A percentile compares a stretch with the other conserved stretches of the same genome.
Conservation (phyloP, 2,113 vertebrate species). For the Ictalurus punctatus region DNA sequence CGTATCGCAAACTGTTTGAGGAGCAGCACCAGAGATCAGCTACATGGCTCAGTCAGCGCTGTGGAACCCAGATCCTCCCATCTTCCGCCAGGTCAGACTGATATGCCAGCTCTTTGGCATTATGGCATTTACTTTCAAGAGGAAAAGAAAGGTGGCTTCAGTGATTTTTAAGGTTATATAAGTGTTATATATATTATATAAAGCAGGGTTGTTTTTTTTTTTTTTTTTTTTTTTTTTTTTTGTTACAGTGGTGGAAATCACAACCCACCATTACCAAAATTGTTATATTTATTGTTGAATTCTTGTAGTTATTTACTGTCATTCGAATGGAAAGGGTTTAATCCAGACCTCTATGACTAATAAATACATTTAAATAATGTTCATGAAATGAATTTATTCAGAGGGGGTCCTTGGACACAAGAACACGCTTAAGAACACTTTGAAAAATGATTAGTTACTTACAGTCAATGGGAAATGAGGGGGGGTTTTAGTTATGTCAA, state of each 20-base stretch:
- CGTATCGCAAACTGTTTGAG: slow-evolving; percentile 73
- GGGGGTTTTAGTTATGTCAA: background rate
- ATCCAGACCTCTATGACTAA: background rate
- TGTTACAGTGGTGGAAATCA: background rate
- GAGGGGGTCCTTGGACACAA: background rate
- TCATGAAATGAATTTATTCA: background rate
- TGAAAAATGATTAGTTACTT: background rate
- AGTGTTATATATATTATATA: background rate
- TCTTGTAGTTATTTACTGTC: background rate
- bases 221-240: background rate
- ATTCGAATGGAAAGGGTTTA: background rate
- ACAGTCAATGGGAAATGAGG: background rate
- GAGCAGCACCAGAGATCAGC: slow-evolving; percentile 54
- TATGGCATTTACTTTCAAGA: background rate
- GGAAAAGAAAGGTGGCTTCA: too few species aligned
- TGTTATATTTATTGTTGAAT: background rate
- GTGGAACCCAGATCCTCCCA: slow-evolving; percentile 56
- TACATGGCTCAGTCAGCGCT: slow-evolving; percentile 47
- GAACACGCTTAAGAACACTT: background rate
- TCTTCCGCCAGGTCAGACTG: slow-evolving; percentile 65
- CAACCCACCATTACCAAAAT: background rate
- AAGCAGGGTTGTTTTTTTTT: background rate
- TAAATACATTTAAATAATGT: background rate
- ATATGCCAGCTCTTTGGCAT: background rate
- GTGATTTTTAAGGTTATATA: background rate